Base-by-base conservation (phyloP, 2,113 vertebrate genomes). In the Todiramphus chloris region DNA sequence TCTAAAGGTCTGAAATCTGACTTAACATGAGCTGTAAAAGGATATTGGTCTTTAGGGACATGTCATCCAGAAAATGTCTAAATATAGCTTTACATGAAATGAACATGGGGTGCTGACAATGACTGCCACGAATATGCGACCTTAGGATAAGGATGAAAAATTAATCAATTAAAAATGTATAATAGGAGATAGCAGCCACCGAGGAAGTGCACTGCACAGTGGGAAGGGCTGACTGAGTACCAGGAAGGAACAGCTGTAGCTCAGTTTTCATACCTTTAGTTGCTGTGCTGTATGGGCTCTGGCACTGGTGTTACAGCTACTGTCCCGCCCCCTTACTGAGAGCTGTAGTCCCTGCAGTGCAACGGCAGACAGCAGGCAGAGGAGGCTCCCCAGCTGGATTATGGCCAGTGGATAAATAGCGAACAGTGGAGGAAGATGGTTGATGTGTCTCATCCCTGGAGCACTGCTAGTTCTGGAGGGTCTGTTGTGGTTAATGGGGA, bases 111-210 rank as follows among this genome's bases (percentile, higher is more conserved):
- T 87, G 69, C 81, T 87, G 89, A 76, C 84, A 94, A 64, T 66
- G 81, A 73, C 77, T 79, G 70, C 81, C 76, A 87, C 0, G 5
- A 93, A 91, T 0, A 10, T 24, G 37, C 4, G 3, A 95, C 87
- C 94, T 94, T 72, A 93, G 83, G 91, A 82, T 89, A 89, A 72
- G 66, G 83, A 96, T 95, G 91, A 96, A 93, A 96, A 96, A 97
- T 97, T 93, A 91, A 89, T 78, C 89, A 82, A 96, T 96, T 94
- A 96, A 97, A 95, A 97, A 97, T 96, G 91, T 60, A 93, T 96
- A 89, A 96, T 31, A 84, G 74, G 73, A 96, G 91, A 81, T 37
- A 93, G 58, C 80, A 94, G 83, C 27, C 77, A 83, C 66, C 2
- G 13, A 81, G 51, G 51, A 72, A 78, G 77, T 44, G 48, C 68